A percentile compares a stretch with the other conserved stretches of the same genome.
phyloP scores from a whole-genome alignment of 2,888 invertebrate species.

The Drosophila ezoana region DNA sequence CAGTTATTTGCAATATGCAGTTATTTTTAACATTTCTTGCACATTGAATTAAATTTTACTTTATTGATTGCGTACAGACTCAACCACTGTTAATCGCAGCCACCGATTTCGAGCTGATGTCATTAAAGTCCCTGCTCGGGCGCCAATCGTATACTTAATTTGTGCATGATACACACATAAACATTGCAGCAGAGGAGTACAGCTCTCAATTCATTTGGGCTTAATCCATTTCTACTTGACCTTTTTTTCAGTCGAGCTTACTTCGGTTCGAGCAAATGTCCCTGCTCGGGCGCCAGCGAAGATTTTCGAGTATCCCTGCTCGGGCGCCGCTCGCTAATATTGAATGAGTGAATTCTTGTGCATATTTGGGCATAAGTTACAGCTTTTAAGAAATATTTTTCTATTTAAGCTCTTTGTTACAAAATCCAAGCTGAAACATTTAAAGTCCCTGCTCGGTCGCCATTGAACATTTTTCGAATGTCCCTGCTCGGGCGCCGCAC shows the following conservation, averaged over 20 bases:
- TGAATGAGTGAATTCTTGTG: too few species aligned
- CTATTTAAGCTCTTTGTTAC: too few species aligned
- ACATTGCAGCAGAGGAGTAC: neutral
- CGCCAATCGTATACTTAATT: constrained; percentile 18
- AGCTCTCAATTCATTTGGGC: neutral
- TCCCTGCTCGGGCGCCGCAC: too few species aligned
- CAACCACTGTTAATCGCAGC: constrained; percentile 7
- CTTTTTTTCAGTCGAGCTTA: too few species aligned
- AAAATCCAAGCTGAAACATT: too few species aligned
- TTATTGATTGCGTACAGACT: neutral
- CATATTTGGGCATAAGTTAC: too few species aligned
- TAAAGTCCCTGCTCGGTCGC: too few species aligned
- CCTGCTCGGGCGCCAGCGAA: neutral
- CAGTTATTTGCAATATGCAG: neutral
- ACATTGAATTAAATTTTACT: neutral
- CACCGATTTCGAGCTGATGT: neutral
- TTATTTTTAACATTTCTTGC: too few species aligned
- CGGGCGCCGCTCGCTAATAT: neutral
- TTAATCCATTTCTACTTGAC: too few species aligned
- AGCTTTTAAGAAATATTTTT: too few species aligned
- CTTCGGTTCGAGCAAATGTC: neutral
- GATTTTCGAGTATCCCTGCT: neutral
- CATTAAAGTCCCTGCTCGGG: constrained; percentile 4
- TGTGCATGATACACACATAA: constrained; percentile 1
- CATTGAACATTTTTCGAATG: too few species aligned